Evolutionary conservation across 2,113 vertebrate species (phyloP).

Genomic region (Alligator mississippiensis): DNA sequence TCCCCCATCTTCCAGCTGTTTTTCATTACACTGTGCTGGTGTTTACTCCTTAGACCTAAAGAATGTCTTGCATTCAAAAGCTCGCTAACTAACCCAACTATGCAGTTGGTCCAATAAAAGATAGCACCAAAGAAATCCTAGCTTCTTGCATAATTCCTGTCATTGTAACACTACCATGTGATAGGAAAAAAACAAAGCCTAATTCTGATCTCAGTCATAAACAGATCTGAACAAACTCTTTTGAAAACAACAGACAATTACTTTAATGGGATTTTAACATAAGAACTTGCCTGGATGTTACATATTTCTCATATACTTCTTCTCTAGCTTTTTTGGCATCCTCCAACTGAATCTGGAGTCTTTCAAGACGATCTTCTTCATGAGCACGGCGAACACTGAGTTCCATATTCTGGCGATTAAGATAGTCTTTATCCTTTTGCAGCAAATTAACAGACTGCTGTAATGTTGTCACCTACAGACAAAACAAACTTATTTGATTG

Average conservation of each 20-base stretch:
- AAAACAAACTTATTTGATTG: not conserved
- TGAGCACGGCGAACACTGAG: conserved; percentile 92
- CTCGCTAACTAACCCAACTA: no score
- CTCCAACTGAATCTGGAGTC: conserved; percentile 92
- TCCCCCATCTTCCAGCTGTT: no score
- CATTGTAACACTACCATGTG: no score
- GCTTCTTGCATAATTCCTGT: no score
- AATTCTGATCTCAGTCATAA: not conserved
- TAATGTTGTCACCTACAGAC: conserved; percentile 84
- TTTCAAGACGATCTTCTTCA: conserved; percentile 92
- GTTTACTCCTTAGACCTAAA: no score
- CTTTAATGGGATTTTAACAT: not conserved
- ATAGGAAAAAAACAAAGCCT: not conserved
- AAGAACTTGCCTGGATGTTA: conserved; percentile 87
- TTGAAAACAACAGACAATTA: not conserved
- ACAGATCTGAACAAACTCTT: not conserved
- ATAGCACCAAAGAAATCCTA: no score
- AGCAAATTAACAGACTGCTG: conserved; percentile 91
- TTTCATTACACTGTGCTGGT: no score
- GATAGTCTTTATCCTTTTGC: conserved; percentile 97
- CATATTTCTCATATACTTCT: conserved; percentile 96
- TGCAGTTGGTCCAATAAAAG: no score
- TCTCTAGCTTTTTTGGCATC: conserved; percentile 93
- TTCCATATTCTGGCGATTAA: conserved; percentile 94
- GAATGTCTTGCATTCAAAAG: no score